Evolutionary conservation across 2,113 vertebrate species (phyloP).

Genomic region (Sylvilagus bachmani): DNA sequence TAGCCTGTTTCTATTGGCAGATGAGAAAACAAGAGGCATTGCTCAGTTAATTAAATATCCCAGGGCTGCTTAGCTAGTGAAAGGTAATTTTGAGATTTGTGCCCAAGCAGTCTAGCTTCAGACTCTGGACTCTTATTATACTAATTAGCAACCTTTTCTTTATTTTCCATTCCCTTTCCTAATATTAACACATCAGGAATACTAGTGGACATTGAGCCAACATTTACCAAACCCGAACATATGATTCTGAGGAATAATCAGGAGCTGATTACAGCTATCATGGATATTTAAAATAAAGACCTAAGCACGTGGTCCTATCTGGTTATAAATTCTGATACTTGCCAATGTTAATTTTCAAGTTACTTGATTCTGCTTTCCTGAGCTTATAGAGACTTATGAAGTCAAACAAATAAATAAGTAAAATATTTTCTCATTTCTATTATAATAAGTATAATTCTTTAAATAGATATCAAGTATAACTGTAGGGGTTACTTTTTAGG

Average conservation of each 20-base stretch:
- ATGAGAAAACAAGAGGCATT: slow-evolving; percentile 21
- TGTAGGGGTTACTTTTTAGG: neutral
- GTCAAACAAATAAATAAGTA: neutral
- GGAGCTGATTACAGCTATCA: neutral
- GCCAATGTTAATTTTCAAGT: neutral
- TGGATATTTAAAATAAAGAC: neutral
- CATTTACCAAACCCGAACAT: neutral
- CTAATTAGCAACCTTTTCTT: neutral
- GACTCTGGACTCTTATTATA: neutral
- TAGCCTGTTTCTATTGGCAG: slow-evolving; percentile 16
- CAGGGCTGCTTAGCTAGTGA: neutral
- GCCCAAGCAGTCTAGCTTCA: neutral
- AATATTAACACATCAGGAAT: slow-evolving; percentile 4
- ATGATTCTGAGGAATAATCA: neutral
- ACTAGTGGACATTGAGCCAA: neutral
- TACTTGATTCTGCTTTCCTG: neutral
- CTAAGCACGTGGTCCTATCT: neutral
- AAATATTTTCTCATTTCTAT: slow-evolving; percentile 1
- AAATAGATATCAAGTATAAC: neutral
- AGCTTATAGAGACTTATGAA: neutral
- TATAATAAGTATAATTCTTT: neutral
- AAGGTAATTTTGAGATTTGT: neutral
- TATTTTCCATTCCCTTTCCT: neutral
- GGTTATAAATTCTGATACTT: neutral
- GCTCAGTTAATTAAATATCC: neutral